Conservation (phyloP, 2,113 vertebrate genomes). For the Neogobius melanostomus region DNA sequence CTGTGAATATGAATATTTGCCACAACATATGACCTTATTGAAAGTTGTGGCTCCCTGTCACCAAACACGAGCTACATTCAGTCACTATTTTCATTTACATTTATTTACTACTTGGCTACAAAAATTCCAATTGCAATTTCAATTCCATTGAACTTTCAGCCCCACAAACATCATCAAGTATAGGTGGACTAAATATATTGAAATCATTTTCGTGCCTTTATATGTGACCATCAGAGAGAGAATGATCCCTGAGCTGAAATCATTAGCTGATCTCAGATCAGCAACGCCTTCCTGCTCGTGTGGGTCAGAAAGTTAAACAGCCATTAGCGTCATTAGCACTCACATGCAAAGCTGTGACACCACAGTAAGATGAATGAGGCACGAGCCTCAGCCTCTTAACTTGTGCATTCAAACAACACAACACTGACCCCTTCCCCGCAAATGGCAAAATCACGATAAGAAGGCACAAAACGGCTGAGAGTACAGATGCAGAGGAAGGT, state of each 20-base stretch:
- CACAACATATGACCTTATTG: no score
- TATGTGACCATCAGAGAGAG: no score
- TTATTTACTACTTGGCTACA: not conserved
- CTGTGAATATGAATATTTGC: no score
- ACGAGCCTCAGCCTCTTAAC: slow-evolving; percentile 16
- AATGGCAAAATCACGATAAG: not conserved
- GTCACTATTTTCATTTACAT: no score
- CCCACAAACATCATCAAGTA: not conserved
- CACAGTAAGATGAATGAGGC: slow-evolving; percentile 25
- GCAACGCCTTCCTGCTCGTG: slow-evolving; percentile 9
- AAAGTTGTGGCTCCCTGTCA: no score
- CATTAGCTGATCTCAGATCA: slow-evolving; percentile 1
- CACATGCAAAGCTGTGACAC: slow-evolving; percentile 47
- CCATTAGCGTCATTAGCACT: not conserved
- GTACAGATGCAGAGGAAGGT: not conserved
- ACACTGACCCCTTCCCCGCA: slow-evolving; percentile 10
- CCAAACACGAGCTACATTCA: no score
- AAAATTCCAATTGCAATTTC: not conserved
- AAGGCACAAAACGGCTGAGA: slow-evolving; percentile 15
- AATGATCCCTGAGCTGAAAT: not conserved
- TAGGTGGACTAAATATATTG: not conserved
- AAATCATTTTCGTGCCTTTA: no score
- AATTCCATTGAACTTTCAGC: not conserved
- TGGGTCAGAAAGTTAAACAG: slow-evolving; percentile 5
- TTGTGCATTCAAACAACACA: slow-evolving; percentile 21